Evolutionary conservation across 2,113 vertebrate genomes (phyloP).

Genomic region (Pituophis catenifer): DNA sequence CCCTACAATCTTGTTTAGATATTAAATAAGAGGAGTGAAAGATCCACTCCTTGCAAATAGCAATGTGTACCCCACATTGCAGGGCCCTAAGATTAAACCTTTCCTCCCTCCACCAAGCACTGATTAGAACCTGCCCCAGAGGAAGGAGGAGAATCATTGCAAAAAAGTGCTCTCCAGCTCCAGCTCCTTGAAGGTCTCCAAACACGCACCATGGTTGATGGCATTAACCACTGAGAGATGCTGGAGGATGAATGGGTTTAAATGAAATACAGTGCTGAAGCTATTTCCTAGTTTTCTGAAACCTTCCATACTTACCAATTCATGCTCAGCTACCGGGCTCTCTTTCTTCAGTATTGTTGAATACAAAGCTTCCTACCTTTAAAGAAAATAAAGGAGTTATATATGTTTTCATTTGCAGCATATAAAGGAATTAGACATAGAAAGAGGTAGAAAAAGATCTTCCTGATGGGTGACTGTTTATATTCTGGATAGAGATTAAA

Average conservation of each 20-base stretch:
- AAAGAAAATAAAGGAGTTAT: conserved; percentile 23
- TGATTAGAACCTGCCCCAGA: neutral
- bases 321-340: neutral
- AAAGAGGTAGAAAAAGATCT: conserved; percentile 33
- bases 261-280: neutral
- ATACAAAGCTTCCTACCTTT: conserved; percentile 20
- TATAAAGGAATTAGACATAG: conserved; percentile 19
- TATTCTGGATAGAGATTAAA: conserved; percentile 59
- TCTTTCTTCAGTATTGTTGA: neutral
- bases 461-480: conserved; percentile 47
- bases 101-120: neutral
- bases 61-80: neutral
- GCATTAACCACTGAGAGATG: neutral
- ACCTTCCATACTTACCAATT: neutral
- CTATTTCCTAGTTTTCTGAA: neutral
- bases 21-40: neutral
- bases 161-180: neutral
- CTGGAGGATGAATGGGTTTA: neutral
- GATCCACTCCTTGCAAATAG: neutral
- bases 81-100: neutral
- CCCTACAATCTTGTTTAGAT: neutral
- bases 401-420: conserved; percentile 14
- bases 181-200: neutral
- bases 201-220: neutral
- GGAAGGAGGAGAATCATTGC: neutral